These are phyloP conservation scores for Copidosoma floridanum DNA, from an alignment of 1,140 invertebrate genomes.

Conservation along the genomic window DNA sequence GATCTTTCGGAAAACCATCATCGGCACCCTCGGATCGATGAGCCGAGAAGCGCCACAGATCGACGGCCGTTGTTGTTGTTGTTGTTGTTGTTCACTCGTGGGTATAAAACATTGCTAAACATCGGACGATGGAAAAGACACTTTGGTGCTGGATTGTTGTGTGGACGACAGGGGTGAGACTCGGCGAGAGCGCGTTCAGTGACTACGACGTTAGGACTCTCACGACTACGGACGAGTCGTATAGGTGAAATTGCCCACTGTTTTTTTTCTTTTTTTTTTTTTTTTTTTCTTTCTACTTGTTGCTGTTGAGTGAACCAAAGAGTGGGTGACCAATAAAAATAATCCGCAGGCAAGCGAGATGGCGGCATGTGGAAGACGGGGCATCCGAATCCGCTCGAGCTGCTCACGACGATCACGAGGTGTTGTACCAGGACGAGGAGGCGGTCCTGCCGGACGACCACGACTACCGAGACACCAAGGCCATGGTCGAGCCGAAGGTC, in stretches of 20 bases:
- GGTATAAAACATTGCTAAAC: not conserved
- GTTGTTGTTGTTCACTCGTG: no score
- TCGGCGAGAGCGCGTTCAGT: not conserved
- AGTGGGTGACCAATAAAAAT: not conserved
- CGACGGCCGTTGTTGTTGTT: no score
- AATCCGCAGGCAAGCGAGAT: constrained; percentile 41
- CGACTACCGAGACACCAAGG: constrained; percentile 23
- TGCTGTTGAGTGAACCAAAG: not conserved
- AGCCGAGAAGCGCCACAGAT: no score
- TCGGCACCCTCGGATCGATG: no score
- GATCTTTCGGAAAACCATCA: no score
- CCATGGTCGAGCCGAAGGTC: not conserved
- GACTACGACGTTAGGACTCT: constrained; percentile 13
- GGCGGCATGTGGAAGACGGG: no score
- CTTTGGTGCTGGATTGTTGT: constrained; percentile 31
- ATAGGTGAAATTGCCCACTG: constrained; percentile 40
- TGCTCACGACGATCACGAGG: constrained; percentile 28
- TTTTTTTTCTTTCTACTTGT: no score
- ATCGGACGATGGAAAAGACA: constrained; percentile 24
- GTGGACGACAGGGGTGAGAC: constrained; percentile 28
- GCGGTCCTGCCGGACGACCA: no score
- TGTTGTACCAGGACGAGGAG: constrained; percentile 34
- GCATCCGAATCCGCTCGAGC: not conserved
- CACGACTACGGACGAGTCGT: constrained; percentile 34
- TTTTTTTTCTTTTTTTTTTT: no score